Evolutionary conservation across 2,113 vertebrate genomes (phyloP), one percentile per base, ranked within the genome.

Genomic region (Brachyistius frenatus): DNA sequence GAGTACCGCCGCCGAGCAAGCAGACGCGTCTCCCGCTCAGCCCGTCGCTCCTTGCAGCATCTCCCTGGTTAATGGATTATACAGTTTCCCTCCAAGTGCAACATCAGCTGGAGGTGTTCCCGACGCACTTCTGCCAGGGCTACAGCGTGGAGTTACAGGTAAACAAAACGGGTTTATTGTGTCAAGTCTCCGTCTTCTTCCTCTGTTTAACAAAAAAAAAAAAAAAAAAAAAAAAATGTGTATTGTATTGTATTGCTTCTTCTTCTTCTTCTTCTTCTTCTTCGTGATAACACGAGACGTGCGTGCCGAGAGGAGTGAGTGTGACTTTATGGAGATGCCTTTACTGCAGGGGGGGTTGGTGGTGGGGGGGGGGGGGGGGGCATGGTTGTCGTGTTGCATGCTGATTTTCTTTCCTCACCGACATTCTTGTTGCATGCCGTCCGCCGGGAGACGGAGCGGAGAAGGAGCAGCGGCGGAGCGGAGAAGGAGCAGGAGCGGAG

Each of bases 131-230:
- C 62, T 90, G 73, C 32, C 89, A 91, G 91, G 88, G 87, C 58
- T 94, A 90, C 92, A 90, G 89, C 66, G 88, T 94, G 84, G 93
- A 95, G 92, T 93, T 94, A 92, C 94, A 95, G 94, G 95, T 95
- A 94, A 79, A 65, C 5, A 32, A 94, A 79, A 65, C 5, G 41
- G 3, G 14, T 23, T 23, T 23, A 23, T 23, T 23, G 23, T 23
- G 23, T 23, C 23, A 23, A 23, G 23, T 23, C 23, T 23, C 23
- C 49, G 4, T 46, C 54, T 55, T 56, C 23, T 50, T 49, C 13
- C 41, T 7, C 53, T 52, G 23, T 23, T 23, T 23, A 23, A 23
- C 1, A 23, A 23, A 23, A 23, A 23, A 23, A 23, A 23, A 23
- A 23, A 23, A 23, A 23, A 23, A 23, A 23, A 23, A 23, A 23